Conservation (phyloP, 2,888 invertebrate species). For the Heteropelma amictum region DNA sequence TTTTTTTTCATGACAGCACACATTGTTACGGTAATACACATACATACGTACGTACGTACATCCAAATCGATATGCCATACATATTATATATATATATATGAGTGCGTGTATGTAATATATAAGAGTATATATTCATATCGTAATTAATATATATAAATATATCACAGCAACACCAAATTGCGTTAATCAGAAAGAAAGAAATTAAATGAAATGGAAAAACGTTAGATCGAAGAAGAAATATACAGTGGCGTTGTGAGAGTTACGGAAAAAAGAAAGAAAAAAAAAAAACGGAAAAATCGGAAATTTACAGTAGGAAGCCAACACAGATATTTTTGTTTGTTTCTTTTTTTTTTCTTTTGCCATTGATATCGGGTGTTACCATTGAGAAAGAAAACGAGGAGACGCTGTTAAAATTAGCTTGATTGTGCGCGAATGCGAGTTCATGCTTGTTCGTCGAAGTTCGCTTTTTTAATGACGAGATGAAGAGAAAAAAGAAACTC, state of each 20-base stretch:
- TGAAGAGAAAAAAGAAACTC: constrained; percentile 9
- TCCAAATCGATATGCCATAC: constrained; percentile 54
- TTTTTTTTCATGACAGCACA: constrained; percentile 58
- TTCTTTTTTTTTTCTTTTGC: constrained; percentile 5
- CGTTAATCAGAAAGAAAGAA: constrained; percentile 65
- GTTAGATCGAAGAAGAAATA: constrained; percentile 2
- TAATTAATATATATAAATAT: constrained; percentile 54
- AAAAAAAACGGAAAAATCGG: constrained; percentile 34
- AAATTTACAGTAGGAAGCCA: constrained; percentile 55
- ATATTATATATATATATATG: constrained; percentile 30
- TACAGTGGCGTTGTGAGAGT: constrained; percentile 27
- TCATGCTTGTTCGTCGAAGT: constrained; percentile 46
- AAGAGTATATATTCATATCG: constrained; percentile 54
- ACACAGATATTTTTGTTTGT: constrained; percentile 44
- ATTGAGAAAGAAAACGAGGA: constrained; percentile 45
- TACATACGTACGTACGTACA: constrained; percentile 60
- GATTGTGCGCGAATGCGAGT: constrained; percentile 50
- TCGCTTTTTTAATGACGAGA: constrained; percentile 7
- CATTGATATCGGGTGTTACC: constrained; percentile 41
- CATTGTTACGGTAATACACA: constrained; percentile 64
- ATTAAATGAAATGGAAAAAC: constrained; percentile 44
- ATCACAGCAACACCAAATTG: constrained; percentile 75
- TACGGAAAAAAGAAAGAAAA: constrained; percentile 27
- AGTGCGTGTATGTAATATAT: background rate
- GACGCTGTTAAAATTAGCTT: constrained; percentile 51